A percentile compares a stretch with the other conserved stretches of the same genome.
Conservation (phyloP, 2,797 vertebrate genomes). For the Coluber constrictor region DNA sequence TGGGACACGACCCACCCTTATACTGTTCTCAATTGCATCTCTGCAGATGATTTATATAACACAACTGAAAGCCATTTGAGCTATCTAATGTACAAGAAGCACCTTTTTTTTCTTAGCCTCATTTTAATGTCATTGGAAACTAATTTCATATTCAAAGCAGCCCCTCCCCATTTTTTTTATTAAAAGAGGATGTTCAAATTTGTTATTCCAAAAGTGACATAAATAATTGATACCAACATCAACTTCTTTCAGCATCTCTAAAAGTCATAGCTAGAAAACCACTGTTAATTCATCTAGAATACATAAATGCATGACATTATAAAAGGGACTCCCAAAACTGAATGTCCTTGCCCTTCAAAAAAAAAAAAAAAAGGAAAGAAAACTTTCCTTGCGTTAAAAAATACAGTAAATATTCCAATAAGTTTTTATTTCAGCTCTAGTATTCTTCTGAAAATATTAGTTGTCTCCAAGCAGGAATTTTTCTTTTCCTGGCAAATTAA, state of each 20-base stretch:
- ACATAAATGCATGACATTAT: neutral
- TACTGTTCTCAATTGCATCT: neutral
- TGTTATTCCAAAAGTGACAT: neutral
- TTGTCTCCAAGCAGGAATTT: neutral
- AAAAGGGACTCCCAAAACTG: neutral
- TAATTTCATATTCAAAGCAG: neutral
- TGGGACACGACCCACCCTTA: neutral
- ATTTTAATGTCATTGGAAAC: neutral
- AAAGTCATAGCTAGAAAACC: neutral
- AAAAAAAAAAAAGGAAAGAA: too few species aligned
- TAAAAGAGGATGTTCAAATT: neutral
- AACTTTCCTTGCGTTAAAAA: neutral
- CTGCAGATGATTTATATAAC: neutral
- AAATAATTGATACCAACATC: neutral
- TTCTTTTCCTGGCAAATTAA: neutral
- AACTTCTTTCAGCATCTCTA: neutral
- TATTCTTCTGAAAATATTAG: neutral
- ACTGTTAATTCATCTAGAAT: neutral
- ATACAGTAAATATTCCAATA: neutral
- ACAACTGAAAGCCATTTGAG: neutral
- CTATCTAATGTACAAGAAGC: neutral
- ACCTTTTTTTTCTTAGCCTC: neutral
- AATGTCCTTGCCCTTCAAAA: neutral
- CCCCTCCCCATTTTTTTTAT: neutral
- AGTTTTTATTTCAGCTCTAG: neutral